These are phyloP conservation scores for Lypha dubia DNA, from an alignment of 2,888 invertebrate species.

Conservation along the genomic window DNA sequence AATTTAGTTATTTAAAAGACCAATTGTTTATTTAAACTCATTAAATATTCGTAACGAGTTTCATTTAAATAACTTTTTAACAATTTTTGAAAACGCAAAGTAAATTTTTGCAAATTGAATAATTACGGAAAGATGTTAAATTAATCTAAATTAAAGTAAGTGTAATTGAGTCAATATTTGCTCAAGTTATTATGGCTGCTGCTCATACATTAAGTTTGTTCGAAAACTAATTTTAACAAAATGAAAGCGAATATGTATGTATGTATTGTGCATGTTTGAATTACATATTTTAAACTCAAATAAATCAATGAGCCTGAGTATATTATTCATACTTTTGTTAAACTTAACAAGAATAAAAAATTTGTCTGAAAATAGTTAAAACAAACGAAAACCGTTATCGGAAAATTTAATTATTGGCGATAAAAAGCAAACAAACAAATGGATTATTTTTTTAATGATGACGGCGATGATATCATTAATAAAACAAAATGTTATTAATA, in stretches of 20 bases:
- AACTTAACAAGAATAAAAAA: neutral
- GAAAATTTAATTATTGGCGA: constrained; percentile 14
- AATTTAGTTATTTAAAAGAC: neutral
- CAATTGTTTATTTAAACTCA: neutral
- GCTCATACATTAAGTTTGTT: neutral
- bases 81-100: neutral
- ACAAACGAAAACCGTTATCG: neutral
- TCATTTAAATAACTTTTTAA: neutral
- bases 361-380: neutral
- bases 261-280: constrained; percentile 8
- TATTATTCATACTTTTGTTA: neutral
- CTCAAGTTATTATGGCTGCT: neutral
- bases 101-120: constrained; percentile 1
- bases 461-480: constrained; percentile 18
- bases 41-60: neutral
- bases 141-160: constrained; percentile 4
- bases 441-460: constrained; percentile 1
- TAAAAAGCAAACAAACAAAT: constrained; percentile 36
- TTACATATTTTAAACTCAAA: neutral
- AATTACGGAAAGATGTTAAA: neutral
- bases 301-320: constrained; percentile 16
- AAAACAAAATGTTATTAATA: constrained; percentile 5
- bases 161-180: constrained; percentile 14
- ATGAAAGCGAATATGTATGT: constrained; percentile 16
- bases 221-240: neutral